A percentile compares a stretch with the other conserved stretches of the same genome.
Evolutionary conservation across 2,113 vertebrate genomes (phyloP).

Genomic region (Octodon degus): DNA sequence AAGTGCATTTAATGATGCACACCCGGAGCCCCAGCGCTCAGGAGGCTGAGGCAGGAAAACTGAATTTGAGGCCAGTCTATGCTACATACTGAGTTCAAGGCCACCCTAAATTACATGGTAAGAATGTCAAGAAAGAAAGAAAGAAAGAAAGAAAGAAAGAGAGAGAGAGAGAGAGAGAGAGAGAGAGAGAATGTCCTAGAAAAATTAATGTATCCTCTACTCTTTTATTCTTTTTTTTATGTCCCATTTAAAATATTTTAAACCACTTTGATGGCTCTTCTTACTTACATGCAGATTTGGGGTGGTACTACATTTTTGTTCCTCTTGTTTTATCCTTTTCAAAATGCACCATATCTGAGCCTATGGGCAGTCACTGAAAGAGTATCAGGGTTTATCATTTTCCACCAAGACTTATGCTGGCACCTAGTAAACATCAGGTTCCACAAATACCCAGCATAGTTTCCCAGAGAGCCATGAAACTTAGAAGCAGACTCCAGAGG

Average conservation of each 20-base stretch:
- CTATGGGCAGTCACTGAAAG: neutral
- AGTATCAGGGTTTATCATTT: neutral
- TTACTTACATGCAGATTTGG: conserved; percentile 29
- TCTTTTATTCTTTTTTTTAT: conserved; percentile 37
- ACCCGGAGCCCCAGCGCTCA: neutral
- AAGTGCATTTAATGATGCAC: neutral
- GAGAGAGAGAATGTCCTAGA: neutral
- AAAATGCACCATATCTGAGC: neutral
- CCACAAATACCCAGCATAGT: neutral
- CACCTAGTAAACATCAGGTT: neutral
- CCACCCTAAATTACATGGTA: neutral
- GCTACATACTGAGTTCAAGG: neutral
- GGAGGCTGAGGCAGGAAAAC: neutral
- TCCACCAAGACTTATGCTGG: neutral
- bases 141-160: no score
- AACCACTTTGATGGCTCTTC: conserved; percentile 1
- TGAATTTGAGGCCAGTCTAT: neutral
- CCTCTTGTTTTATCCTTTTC: conserved; percentile 37
- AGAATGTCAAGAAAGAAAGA: neutral
- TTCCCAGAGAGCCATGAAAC: neutral
- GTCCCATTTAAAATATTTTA: conserved; percentile 20
- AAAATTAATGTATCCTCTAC: neutral
- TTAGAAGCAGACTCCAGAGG: neutral
- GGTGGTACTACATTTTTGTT: neutral
- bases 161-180: no score